These are phyloP conservation scores for Cyrtorhinus lividipennis DNA, from an alignment of 1,140 invertebrate species.

Conservation along the genomic window DNA sequence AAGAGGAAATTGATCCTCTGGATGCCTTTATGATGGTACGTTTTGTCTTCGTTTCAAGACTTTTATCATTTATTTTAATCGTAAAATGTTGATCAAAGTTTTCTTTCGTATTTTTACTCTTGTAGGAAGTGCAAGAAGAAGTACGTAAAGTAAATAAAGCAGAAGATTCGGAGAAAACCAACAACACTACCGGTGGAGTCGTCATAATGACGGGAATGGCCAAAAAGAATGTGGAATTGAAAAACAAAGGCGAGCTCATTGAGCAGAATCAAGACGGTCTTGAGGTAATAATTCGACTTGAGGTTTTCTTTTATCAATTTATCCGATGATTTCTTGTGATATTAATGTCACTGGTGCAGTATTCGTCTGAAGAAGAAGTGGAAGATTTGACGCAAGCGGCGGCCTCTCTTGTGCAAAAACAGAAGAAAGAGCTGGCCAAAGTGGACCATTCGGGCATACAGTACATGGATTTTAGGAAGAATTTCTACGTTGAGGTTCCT, in stretches of 20 bases:
- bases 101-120: not conserved
- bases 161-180: slow-evolving; percentile 29
- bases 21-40: slow-evolving; percentile 91
- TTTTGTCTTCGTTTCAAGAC: slow-evolving; percentile 22
- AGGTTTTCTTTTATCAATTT: too few relatives aligned
- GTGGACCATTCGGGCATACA: slow-evolving; percentile 70
- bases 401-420: slow-evolving; percentile 71
- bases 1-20: slow-evolving; percentile 81
- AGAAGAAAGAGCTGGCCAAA: slow-evolving; percentile 77
- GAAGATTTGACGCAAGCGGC: slow-evolving; percentile 88
- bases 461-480: slow-evolving; percentile 83
- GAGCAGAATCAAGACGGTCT: slow-evolving; percentile 94
- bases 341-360: too few relatives aligned
- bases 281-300: slow-evolving; percentile 43
- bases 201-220: slow-evolving; percentile 20
- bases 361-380: slow-evolving; percentile 91
- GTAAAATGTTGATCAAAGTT: not conserved
- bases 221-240: slow-evolving; percentile 60
- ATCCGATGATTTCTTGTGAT: too few relatives aligned
- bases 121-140: slow-evolving; percentile 60
- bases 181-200: slow-evolving; percentile 10
- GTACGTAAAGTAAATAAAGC: slow-evolving; percentile 80
- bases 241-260: slow-evolving; percentile 80
- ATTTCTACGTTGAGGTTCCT: slow-evolving; percentile 92
- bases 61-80: not conserved